These are phyloP conservation scores for Tetheella fluctuosa DNA, from an alignment of 2,888 invertebrate species.

Conservation along the genomic window DNA sequence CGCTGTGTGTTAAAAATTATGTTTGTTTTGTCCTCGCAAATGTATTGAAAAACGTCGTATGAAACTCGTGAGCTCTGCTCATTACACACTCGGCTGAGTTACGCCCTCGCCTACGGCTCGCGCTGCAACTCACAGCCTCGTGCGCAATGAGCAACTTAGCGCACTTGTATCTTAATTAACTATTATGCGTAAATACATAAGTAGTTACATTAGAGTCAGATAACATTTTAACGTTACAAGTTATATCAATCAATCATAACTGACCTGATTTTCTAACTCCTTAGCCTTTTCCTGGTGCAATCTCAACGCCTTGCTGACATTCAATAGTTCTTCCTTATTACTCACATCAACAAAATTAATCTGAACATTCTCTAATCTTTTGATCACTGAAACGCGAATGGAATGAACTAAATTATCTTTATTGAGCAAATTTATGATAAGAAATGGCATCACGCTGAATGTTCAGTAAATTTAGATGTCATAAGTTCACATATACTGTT, in stretches of 20 bases:
- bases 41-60: no score
- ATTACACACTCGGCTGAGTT: no score
- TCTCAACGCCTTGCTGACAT: slow-evolving; percentile 76
- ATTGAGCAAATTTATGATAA: not conserved
- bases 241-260: slow-evolving; percentile 8
- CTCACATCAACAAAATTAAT: slow-evolving; percentile 86
- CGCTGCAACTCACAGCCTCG: no score
- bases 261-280: slow-evolving; percentile 75
- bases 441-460: not conserved
- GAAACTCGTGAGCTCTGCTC: no score
- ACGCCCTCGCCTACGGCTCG: no score
- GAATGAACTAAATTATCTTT: not conserved
- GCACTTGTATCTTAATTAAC: no score
- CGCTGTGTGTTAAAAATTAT: no score
- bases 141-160: no score
- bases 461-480: slow-evolving; percentile 29
- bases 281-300: slow-evolving; percentile 80
- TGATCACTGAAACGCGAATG: slow-evolving; percentile 72
- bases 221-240: no score
- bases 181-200: no score
- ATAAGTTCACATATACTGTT: slow-evolving; percentile 38
- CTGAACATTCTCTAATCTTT: slow-evolving; percentile 79
- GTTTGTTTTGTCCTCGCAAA: no score
- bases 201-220: no score
- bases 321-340: slow-evolving; percentile 87